Base-by-base conservation (phyloP, 2,113 vertebrate species). In the Leptobrachium leishanense region DNA sequence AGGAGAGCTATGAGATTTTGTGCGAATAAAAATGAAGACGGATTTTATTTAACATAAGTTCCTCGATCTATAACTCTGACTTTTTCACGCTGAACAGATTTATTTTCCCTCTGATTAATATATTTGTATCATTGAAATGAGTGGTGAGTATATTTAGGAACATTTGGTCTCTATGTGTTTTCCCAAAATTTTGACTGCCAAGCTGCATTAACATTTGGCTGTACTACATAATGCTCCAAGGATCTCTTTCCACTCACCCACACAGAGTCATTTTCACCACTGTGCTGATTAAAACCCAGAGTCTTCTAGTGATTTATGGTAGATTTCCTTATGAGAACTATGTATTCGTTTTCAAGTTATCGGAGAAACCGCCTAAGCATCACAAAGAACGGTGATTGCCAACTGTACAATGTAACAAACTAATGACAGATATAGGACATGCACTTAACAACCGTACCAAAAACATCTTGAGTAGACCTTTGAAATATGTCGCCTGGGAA, bases 241-340 rank as follows among this genome's bases (percentile, higher is more conserved):
- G 42, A 73, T 73, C 71, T 73, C 39, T 59, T 73, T 73, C 71
- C 71, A 73, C 9, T 72, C 70, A 72, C 54, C 71, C 71, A 59
- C 71, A 59, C 71, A 73, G 40, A 57, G 39, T 43, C 43, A 70
- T 70, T 70, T 53, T 59, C 11, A 59, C 55, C n/a, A 43, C 31
- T 13, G 71, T 43, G 40, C 54, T 73, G 53, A 73, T 59, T 59
- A 57, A 41, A 73, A 57, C 41, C 53, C 59, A 42, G 53, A 73
- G 53, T 55, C 11, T 46, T 20, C 31, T 31, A 46, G 43, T 46
- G 71, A 72, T 55, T 55, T 72, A 12, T 40, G 39, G 54, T 5
- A 59, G 15, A 59, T 73, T 73, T 72, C 54, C 55, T 43, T 53
- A 73, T 42, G 53, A 59, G 39, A 73, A 43, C 40, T 43, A 12